Conservation (phyloP, 2,888 invertebrate genomes). For the Torymus tubicola region DNA sequence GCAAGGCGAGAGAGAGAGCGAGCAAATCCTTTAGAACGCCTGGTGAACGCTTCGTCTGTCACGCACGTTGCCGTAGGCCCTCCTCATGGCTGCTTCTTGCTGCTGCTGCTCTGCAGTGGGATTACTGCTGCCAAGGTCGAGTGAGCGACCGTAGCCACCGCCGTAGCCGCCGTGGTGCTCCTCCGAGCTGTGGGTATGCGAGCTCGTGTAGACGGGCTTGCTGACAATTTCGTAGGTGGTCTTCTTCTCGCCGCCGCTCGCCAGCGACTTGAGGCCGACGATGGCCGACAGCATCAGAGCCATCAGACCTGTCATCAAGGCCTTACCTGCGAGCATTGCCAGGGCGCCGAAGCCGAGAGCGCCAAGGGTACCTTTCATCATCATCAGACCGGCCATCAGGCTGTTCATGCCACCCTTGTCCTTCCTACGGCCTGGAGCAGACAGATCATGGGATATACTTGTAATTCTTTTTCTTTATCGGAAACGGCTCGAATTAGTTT, state of each 20-base stretch:
- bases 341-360: constrained; percentile 86
- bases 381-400: constrained; percentile 77
- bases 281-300: constrained; percentile 87
- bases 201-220: constrained; percentile 86
- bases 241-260: constrained; percentile 81
- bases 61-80: constrained; percentile 73
- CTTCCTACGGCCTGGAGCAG: constrained; percentile 71
- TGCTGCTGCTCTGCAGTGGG: too few relatives aligned
- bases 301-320: constrained; percentile 88
- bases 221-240: constrained; percentile 91
- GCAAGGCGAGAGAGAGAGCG: neutral
- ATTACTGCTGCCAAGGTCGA: constrained; percentile 60
- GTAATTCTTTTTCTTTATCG: neutral
- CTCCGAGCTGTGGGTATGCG: constrained; percentile 82
- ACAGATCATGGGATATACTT: neutral
- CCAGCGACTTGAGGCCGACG: constrained; percentile 85
- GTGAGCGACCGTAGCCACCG: constrained; percentile 79
- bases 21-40: constrained; percentile 11
- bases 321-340: constrained; percentile 89
- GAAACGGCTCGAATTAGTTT: too few relatives aligned
- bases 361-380: constrained; percentile 85
- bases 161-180: constrained; percentile 80
- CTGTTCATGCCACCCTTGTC: constrained; percentile 74
- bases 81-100: constrained; percentile 11
- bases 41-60: constrained; percentile 64